Conservation (phyloP, 1,140 invertebrate species). For the Plectrocnemia conspersa region DNA sequence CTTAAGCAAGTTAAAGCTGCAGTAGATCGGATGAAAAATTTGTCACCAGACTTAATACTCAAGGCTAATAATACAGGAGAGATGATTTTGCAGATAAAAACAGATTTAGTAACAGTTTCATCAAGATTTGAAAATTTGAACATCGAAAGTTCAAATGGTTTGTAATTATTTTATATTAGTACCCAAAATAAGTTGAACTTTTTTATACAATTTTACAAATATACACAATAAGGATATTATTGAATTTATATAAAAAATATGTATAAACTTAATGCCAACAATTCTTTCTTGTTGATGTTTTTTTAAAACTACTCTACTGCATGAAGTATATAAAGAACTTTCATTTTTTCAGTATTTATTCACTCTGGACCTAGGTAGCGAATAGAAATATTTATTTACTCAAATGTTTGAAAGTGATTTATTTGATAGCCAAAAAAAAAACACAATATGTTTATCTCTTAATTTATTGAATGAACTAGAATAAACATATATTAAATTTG, state of each 20-base stretch:
- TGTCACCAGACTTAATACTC: constrained; percentile 64
- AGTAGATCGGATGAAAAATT: constrained; percentile 75
- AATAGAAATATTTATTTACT: too few species aligned
- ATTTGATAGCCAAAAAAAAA: too few species aligned
- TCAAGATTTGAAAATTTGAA: constrained; percentile 69
- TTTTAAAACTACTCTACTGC: too few species aligned
- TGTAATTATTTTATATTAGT: constrained; percentile 15
- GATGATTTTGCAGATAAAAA: constrained; percentile 68
- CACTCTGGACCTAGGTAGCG: too few species aligned
- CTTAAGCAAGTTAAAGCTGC: constrained; percentile 69
- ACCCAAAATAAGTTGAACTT: background rate
- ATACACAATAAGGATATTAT: background rate
- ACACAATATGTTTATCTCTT: too few species aligned
- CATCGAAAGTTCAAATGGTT: constrained; percentile 54
- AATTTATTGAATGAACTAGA: too few species aligned
- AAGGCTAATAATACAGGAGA: constrained; percentile 65
- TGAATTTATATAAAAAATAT: background rate
- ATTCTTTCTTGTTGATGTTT: too few species aligned
- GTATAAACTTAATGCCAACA: too few species aligned
- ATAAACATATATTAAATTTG: too few species aligned
- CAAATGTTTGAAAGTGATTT: too few species aligned
- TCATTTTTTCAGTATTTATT: too few species aligned
- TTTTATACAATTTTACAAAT: background rate
- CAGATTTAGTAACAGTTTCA: constrained; percentile 69
- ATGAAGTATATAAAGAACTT: too few species aligned